phyloP scores from a whole-genome alignment of 1,140 invertebrate genomes.

The Octopus sinensis region DNA sequence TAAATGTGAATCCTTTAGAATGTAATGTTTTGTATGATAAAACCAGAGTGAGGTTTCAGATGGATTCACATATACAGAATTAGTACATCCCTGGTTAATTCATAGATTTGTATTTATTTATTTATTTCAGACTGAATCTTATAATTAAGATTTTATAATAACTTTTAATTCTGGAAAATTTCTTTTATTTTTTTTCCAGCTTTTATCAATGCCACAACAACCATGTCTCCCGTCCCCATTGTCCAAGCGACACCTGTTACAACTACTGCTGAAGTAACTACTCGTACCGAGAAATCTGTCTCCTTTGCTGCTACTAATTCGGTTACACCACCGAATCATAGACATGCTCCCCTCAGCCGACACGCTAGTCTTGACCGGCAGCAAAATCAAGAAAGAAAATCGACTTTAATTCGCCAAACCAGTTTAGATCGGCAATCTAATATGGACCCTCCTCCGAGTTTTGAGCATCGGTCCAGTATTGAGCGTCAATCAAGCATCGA shows the following conservation, averaged over 20 bases:
- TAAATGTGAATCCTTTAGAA: background rate
- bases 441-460: background rate
- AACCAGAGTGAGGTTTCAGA: too few species aligned
- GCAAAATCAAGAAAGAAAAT: constrained; percentile 1
- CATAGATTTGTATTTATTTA: background rate
- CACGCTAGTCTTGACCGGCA: background rate
- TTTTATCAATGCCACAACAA: background rate
- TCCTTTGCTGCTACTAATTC: constrained; percentile 4
- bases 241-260: background rate
- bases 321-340: background rate
- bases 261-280: background rate
- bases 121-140: too few species aligned
- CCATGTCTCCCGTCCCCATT: background rate
- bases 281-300: background rate
- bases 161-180: too few species aligned
- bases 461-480: background rate
- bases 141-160: too few species aligned
- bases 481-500: constrained; percentile 2
- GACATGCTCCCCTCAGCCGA: background rate
- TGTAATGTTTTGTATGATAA: too few species aligned
- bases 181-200: background rate
- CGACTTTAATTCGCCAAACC: background rate
- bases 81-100: background rate
- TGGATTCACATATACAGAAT: background rate
- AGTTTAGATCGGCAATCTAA: constrained; percentile 2